Evolutionary conservation across 2,797 vertebrate species (phyloP).

Genomic region (Coranthus polyacanthus): DNA sequence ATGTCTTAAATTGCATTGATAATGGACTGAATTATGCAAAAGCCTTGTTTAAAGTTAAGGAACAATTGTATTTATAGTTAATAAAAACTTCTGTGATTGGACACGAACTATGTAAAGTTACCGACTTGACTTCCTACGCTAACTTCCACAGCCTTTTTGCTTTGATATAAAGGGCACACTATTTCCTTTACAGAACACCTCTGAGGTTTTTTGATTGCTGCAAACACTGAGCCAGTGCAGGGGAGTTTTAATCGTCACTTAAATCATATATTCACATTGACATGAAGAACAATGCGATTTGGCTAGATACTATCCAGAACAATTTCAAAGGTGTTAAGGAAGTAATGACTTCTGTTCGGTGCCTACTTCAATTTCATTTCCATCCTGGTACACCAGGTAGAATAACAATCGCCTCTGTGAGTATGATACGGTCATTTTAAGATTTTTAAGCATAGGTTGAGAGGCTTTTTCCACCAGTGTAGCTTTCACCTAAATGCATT

Average conservation of each 20-base stretch:
- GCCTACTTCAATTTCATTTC: conserved; percentile 45
- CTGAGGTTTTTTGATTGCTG: conserved; percentile 6
- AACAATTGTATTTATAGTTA: neutral
- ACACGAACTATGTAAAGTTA: neutral
- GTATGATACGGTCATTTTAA: conserved; percentile 63
- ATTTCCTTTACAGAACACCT: conserved; percentile 4
- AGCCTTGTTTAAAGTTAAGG: too few species aligned
- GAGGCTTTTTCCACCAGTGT: conserved; percentile 66
- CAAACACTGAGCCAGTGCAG: conserved; percentile 34
- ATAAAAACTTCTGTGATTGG: conserved; percentile 3
- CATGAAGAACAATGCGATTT: conserved; percentile 41
- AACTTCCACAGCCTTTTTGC: neutral
- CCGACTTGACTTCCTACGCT: neutral
- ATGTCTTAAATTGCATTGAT: too few species aligned
- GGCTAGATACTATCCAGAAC: conserved; percentile 27
- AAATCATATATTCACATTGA: conserved; percentile 39
- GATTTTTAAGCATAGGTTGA: conserved; percentile 75
- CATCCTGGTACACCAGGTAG: conserved; percentile 26
- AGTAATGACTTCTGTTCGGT: conserved; percentile 31
- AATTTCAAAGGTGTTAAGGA: conserved; percentile 36
- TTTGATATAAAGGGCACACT: neutral
- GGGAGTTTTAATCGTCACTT: conserved; percentile 22
- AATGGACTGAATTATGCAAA: too few species aligned
- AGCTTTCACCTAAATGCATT: conserved; percentile 78
- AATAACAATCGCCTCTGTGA: conserved; percentile 65